Conservation (phyloP, 2,113 vertebrate species). For the Collichthys lucidus region DNA sequence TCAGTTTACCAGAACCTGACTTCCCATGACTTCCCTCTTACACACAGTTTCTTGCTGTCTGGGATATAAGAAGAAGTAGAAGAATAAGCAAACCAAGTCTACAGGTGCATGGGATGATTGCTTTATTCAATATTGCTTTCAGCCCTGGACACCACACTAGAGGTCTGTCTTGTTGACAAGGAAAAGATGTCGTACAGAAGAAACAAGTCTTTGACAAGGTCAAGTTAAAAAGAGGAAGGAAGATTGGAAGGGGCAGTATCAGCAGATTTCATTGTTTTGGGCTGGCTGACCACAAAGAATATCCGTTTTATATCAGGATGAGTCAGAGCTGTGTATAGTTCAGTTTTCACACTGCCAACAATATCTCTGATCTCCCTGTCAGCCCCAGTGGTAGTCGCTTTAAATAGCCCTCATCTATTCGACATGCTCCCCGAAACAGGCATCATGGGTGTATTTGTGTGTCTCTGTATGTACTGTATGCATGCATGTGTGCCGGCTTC, state of each 20-base stretch:
- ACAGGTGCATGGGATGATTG: neutral
- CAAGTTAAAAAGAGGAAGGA: constrained; percentile 36
- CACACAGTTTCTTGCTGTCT: neutral
- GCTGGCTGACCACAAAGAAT: neutral
- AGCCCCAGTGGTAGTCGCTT: constrained; percentile 18
- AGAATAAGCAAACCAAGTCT: neutral
- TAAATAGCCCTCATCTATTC: constrained; percentile 59
- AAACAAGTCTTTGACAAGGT: constrained; percentile 24
- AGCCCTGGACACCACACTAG: neutral
- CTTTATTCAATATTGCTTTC: constrained; percentile 10
- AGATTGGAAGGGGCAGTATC: constrained; percentile 28
- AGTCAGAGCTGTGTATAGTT: neutral
- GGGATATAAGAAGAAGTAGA: neutral
- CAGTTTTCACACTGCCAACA: constrained; percentile 21
- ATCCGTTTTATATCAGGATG: constrained; percentile 4
- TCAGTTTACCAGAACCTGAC: constrained; percentile 6
- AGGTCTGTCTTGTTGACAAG: constrained; percentile 46
- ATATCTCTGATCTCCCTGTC: constrained; percentile 33
- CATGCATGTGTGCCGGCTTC: constrained; percentile 18
- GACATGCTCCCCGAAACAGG: constrained; percentile 45
- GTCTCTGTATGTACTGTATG: constrained; percentile 44
- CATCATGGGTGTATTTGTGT: constrained; percentile 41
- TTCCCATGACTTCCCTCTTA: neutral
- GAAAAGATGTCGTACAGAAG: constrained; percentile 27
- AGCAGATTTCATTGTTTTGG: constrained; percentile 54